Evolutionary conservation across 2,113 vertebrate species (phyloP).

Genomic region (Cinclus mexicanus): DNA sequence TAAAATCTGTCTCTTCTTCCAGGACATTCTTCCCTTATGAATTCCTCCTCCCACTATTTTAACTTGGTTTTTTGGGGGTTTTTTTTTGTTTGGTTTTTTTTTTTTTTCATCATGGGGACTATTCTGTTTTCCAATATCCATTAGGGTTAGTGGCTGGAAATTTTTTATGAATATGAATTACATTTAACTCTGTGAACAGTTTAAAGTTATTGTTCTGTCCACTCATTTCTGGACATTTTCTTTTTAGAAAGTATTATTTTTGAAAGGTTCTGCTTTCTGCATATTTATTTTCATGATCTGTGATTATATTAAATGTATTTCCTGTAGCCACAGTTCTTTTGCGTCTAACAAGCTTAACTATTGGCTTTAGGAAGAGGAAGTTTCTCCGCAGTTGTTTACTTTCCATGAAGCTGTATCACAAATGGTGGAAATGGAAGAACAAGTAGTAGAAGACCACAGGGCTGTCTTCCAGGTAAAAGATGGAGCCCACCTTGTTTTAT

Average conservation of each 20-base stretch:
- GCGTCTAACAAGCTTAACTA: neutral
- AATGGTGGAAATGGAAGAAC: slow-evolving; percentile 99
- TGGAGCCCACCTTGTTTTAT: neutral
- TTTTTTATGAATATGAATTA: neutral
- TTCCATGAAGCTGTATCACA: slow-evolving; percentile 98
- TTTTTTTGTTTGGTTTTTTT: too few species aligned
- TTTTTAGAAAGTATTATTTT: neutral
- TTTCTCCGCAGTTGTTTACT: slow-evolving; percentile 94
- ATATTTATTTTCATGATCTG: neutral
- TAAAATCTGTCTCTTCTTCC: neutral
- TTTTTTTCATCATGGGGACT: neutral
- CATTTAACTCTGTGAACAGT: neutral
- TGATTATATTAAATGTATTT: neutral
- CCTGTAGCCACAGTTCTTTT: neutral
- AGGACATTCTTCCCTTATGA: neutral
- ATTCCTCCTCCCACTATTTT: neutral
- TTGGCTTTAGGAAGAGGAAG: slow-evolving; percentile 89
- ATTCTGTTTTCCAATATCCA: neutral
- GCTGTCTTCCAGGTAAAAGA: slow-evolving; percentile 90
- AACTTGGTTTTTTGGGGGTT: neutral
- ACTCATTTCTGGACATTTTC: neutral
- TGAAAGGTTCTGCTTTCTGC: neutral
- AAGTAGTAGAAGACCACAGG: slow-evolving; percentile 95
- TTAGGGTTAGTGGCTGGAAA: neutral
- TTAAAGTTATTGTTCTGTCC: neutral